Conservation (phyloP, 2,113 vertebrate species). For the Odobenus rosmarus region DNA sequence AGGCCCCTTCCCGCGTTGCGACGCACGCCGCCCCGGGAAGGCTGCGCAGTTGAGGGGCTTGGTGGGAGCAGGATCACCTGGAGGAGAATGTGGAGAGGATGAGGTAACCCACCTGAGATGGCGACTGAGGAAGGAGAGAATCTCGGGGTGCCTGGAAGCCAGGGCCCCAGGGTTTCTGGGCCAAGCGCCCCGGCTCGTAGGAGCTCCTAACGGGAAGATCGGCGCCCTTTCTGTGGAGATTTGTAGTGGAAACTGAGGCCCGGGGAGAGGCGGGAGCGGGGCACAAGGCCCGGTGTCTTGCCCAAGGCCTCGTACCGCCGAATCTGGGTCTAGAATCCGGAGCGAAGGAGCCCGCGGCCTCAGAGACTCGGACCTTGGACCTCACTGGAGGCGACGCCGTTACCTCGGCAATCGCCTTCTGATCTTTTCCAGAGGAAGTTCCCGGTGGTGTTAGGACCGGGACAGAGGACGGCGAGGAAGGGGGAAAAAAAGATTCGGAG, state of each 20-base stretch:
- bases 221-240: not conserved
- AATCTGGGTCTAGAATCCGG: not conserved
- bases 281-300: not conserved
- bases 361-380: not conserved
- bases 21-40: not conserved
- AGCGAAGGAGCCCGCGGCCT: not conserved
- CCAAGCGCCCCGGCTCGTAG: not conserved
- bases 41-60: fast-evolving
- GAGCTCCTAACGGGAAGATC: not conserved
- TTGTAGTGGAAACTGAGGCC: constrained; percentile 7
- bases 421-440: not conserved
- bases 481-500: fast-evolving
- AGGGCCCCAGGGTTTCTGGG: not conserved
- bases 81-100: not conserved
- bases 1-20: not conserved
- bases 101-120: not conserved
- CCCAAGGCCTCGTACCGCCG: not conserved
- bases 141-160: not conserved
- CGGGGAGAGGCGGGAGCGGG: not conserved
- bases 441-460: not conserved
- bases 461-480: fast-evolving
- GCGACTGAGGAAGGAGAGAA: not conserved
- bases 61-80: fast-evolving
- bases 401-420: not conserved
- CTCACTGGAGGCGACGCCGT: not conserved